Conservation (phyloP, 2,888 invertebrate genomes). For the Pachliopta kotzebuea region DNA sequence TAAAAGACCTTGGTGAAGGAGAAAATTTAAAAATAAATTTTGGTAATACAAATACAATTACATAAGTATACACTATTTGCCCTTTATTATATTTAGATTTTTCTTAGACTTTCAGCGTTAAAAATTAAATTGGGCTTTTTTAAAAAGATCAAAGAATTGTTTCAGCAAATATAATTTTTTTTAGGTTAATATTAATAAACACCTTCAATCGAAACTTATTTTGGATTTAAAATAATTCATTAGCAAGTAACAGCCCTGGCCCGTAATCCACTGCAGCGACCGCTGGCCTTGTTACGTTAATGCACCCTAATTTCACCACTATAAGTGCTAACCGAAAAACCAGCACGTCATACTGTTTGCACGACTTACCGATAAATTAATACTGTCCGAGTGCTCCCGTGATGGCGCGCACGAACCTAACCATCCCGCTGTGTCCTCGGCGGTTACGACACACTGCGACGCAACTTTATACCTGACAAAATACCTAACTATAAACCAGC, state of each 20-base stretch:
- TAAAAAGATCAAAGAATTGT: too few relatives aligned
- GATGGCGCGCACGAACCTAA: conserved; percentile 52
- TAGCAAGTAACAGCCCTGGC: not conserved
- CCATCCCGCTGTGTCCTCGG: conserved; percentile 18
- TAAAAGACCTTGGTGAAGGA: too few relatives aligned
- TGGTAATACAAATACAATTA: too few relatives aligned
- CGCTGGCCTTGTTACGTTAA: conserved; percentile 75
- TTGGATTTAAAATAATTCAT: not conserved
- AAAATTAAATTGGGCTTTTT: too few relatives aligned
- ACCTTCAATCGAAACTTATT: too few relatives aligned
- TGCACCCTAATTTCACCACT: conserved; percentile 76
- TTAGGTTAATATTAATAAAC: too few relatives aligned
- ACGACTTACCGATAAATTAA: conserved; percentile 75
- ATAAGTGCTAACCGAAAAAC: conserved; percentile 65
- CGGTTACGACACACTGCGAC: conserved; percentile 8
- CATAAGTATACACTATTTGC: too few relatives aligned
- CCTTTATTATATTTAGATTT: too few relatives aligned
- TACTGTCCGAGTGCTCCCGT: conserved; percentile 59
- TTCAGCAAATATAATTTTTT: too few relatives aligned
- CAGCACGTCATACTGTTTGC: conserved; percentile 72
- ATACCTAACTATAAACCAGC: not conserved
- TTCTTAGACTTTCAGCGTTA: too few relatives aligned
- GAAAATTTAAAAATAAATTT: too few relatives aligned
- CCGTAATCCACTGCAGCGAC: conserved; percentile 37
- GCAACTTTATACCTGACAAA: not conserved